These are phyloP conservation scores for Ictidomys tridecemlineatus DNA, from an alignment of 2,113 vertebrate species.

Conservation along the genomic window DNA sequence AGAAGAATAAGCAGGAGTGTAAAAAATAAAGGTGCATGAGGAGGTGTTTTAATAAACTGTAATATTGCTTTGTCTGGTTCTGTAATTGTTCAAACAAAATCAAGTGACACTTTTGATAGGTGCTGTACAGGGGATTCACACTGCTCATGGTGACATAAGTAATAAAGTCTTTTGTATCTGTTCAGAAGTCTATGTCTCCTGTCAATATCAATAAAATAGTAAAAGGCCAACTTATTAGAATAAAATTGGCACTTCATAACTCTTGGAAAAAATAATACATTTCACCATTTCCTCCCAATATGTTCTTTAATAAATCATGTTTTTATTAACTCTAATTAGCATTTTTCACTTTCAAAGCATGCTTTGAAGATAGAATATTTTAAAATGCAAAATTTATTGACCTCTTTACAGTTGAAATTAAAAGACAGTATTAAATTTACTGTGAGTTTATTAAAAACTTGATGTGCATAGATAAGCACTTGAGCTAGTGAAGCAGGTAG, in stretches of 20 bases:
- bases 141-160: background rate
- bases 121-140: background rate
- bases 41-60: background rate
- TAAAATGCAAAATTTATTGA: slow-evolving; percentile 45
- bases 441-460: slow-evolving; percentile 56
- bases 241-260: background rate
- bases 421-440: slow-evolving; percentile 55
- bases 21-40: background rate
- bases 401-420: slow-evolving; percentile 38
- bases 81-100: background rate
- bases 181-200: background rate
- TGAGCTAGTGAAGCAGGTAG: slow-evolving; percentile 12
- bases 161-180: background rate
- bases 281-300: background rate
- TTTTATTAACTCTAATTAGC: slow-evolving; percentile 40
- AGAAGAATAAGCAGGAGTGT: background rate
- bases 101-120: background rate
- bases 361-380: slow-evolving; percentile 32
- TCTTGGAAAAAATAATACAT: background rate
- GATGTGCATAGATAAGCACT: slow-evolving; percentile 23
- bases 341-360: slow-evolving; percentile 33
- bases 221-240: background rate
- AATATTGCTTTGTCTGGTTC: background rate
- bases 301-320: slow-evolving; percentile 10
- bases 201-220: background rate